Evolutionary conservation across 2,113 vertebrate species (phyloP).

Genomic region (Pseudopodoces humilis): DNA sequence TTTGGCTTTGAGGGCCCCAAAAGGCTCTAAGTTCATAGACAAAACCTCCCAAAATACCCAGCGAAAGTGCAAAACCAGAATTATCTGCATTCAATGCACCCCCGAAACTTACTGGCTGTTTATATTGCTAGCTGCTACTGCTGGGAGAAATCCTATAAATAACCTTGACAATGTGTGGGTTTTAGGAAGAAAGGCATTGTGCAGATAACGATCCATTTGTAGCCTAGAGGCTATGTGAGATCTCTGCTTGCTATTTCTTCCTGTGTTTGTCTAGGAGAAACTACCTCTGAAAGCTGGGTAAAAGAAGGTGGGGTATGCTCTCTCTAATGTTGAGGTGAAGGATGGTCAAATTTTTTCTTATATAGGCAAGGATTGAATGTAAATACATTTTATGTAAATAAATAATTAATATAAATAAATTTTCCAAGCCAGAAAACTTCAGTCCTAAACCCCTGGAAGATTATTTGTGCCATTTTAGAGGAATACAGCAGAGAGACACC

Average conservation of each 20-base stretch:
- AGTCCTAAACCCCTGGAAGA: neutral
- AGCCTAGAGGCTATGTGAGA: neutral
- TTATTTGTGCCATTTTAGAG: neutral
- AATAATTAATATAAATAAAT: neutral
- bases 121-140: neutral
- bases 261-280: neutral
- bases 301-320: neutral
- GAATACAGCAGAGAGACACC: neutral
- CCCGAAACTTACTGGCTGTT: constrained; percentile 33
- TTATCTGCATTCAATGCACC: neutral
- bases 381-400: neutral
- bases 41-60: neutral
- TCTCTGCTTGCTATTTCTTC: neutral
- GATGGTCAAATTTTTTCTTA: neutral
- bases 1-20: neutral
- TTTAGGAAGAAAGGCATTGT: neutral
- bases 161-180: neutral
- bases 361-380: neutral
- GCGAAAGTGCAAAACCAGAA: neutral
- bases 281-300: neutral
- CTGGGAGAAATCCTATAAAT: constrained; percentile 13
- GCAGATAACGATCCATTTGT: neutral
- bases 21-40: neutral
- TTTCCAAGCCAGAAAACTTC: neutral
- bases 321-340: neutral